Percentiles rank a stretch among this genome's conserved stretches.
Conservation (phyloP, 2,113 vertebrate species). For the Channa maculata region DNA sequence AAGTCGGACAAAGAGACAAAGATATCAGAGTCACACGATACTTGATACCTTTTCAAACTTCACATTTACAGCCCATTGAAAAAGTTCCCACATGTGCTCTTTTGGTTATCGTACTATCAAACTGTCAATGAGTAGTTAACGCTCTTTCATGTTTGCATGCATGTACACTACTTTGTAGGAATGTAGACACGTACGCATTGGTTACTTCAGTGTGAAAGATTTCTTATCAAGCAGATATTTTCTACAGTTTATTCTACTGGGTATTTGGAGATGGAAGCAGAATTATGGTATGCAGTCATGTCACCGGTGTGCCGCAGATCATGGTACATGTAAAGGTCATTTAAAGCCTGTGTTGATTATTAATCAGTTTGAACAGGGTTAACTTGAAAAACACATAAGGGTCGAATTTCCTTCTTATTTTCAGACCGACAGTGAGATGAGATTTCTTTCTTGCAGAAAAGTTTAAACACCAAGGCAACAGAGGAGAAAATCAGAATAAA, state of each 20-base stretch:
- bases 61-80: slow-evolving; percentile 4
- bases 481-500: not conserved
- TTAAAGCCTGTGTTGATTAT: not conserved
- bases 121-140: slow-evolving; percentile 11
- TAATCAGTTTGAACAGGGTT: not conserved
- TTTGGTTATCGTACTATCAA: slow-evolving; percentile 13
- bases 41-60: slow-evolving; percentile 8
- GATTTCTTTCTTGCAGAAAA: not conserved
- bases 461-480: not conserved
- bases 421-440: slow-evolving; percentile 3
- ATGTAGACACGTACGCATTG: slow-evolving; percentile 5
- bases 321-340: slow-evolving; percentile 2
- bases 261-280: not conserved
- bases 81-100: not conserved
- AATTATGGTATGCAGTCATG: not conserved
- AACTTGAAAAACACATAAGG: not conserved
- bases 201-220: slow-evolving; percentile 3
- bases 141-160: slow-evolving; percentile 8
- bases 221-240: not conserved
- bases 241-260: slow-evolving; percentile 8
- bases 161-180: slow-evolving; percentile 32
- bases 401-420: not conserved
- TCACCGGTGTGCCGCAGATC: slow-evolving; percentile 5
- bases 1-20: slow-evolving; percentile 11
- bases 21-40: slow-evolving; percentile 10